phyloP scores from a whole-genome alignment of 1,140 invertebrate genomes.

The Bathynomus jamesi region DNA sequence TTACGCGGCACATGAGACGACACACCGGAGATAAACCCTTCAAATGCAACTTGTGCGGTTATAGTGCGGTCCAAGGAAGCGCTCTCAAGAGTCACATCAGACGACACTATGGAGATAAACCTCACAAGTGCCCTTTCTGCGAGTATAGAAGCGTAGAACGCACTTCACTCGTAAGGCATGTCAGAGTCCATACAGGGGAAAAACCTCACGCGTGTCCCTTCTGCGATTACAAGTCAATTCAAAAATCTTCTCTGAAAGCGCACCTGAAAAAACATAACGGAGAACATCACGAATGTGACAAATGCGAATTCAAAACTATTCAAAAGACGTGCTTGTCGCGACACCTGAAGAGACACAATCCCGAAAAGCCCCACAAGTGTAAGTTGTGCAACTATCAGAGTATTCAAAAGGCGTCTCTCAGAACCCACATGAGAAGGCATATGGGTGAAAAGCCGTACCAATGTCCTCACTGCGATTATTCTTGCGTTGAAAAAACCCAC shows the following conservation, averaged over 20 bases:
- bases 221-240: constrained; percentile 5
- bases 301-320: neutral
- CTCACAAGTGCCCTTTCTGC: constrained; percentile 9
- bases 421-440: constrained; percentile 12
- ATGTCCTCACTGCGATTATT: constrained; percentile 45
- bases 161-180: constrained; percentile 35
- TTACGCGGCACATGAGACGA: constrained; percentile 6
- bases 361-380: neutral
- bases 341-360: neutral
- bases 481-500: constrained; percentile 41
- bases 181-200: constrained; percentile 11
- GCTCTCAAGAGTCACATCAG: constrained; percentile 12
- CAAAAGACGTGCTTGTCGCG: neutral
- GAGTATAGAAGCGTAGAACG: neutral
- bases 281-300: neutral
- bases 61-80: constrained; percentile 9
- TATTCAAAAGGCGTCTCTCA: neutral
- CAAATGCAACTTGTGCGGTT: constrained; percentile 4
- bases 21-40: constrained; percentile 18
- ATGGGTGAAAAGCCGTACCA: constrained; percentile 14
- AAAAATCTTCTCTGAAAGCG: neutral
- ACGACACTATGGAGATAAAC: constrained; percentile 12
- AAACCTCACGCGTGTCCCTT: constrained; percentile 14
- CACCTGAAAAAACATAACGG: neutral
- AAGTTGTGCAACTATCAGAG: neutral